Conservation (phyloP, 1,140 invertebrate species). For the Dufourea novaeangliae region DNA sequence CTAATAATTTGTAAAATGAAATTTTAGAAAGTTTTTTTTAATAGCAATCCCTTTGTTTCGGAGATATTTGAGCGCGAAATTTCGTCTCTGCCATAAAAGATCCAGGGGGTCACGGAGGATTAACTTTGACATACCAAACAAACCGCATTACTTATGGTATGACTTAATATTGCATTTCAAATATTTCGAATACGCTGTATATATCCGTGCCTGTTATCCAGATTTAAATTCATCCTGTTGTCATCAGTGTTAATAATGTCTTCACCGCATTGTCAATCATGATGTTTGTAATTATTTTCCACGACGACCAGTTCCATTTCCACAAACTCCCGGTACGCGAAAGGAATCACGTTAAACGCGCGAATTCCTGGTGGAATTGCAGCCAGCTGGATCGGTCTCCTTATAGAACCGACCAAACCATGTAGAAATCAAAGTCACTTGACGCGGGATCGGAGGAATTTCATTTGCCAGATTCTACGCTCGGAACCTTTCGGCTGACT, state of each 20-base stretch:
- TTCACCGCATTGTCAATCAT: background rate
- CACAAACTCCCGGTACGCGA: background rate
- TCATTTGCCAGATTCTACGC: constrained; percentile 45
- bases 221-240: too few relatives aligned
- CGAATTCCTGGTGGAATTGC: constrained; percentile 20
- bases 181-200: too few relatives aligned
- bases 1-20: too few relatives aligned
- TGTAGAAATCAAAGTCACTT: constrained; percentile 51
- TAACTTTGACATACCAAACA: too few relatives aligned
- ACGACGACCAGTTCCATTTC: constrained; percentile 1
- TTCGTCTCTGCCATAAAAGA: too few relatives aligned
- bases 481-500: constrained; percentile 34
- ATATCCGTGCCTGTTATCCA: too few relatives aligned
- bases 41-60: too few relatives aligned
- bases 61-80: too few relatives aligned
- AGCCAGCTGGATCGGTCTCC: constrained; percentile 30
- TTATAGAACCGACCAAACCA: constrained; percentile 17
- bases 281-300: constrained; percentile 38
- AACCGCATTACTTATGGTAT: too few relatives aligned
- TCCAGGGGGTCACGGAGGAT: too few relatives aligned
- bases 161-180: too few relatives aligned
- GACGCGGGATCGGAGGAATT: constrained; percentile 35
- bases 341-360: constrained; percentile 21
- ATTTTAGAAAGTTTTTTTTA: too few relatives aligned
- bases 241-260: background rate